A percentile compares a stretch with the other conserved stretches of the same genome.
These are phyloP conservation scores for Chiloscyllium punctatum DNA, from an alignment of 2,797 vertebrate genomes.

Conservation along the genomic window DNA sequence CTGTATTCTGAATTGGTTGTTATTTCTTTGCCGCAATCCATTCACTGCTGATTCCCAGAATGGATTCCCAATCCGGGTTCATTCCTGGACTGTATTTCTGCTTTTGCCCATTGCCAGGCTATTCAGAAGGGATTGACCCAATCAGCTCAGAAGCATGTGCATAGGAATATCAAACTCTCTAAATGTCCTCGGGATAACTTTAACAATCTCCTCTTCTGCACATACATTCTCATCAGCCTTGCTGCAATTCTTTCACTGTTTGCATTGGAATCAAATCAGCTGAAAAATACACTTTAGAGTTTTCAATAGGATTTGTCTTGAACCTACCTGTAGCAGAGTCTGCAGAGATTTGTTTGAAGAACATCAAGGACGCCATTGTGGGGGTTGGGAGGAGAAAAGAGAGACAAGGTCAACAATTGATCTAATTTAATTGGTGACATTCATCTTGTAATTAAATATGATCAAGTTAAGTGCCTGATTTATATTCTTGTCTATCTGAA, in stretches of 20 bases:
- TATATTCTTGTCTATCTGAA: too few species aligned
- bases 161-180: not conserved
- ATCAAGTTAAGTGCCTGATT: not conserved
- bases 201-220: not conserved
- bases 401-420: not conserved
- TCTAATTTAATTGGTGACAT: not conserved
- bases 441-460: not conserved
- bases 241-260: not conserved
- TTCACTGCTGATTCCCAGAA: not conserved
- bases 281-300: not conserved
- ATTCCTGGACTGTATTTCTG: too few species aligned
- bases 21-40: too few species aligned
- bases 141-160: not conserved
- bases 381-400: not conserved
- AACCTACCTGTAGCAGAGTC: constrained; percentile 30
- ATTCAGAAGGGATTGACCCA: not conserved
- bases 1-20: not conserved
- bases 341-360: constrained; percentile 1
- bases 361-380: not conserved
- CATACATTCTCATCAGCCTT: not conserved
- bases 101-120: not conserved
- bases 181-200: not conserved
- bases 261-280: not conserved
- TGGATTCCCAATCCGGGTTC: not conserved
- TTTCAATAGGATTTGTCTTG: not conserved